These are phyloP conservation scores for Blomia tropicalis DNA, from an alignment of 2,888 invertebrate genomes.

Conservation along the genomic window DNA sequence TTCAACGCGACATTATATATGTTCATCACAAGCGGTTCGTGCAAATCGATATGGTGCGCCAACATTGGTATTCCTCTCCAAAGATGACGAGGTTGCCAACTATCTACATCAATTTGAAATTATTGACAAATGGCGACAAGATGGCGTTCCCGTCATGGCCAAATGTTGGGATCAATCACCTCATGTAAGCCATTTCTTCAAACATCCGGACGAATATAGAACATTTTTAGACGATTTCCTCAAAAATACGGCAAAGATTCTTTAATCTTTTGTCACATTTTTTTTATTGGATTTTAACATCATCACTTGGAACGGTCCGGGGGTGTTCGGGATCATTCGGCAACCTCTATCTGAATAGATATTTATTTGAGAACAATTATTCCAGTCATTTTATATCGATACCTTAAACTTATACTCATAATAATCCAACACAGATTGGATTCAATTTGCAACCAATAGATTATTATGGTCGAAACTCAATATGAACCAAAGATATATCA, in stretches of 20 bases:
- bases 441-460: too few relatives aligned
- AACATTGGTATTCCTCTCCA: constrained; percentile 51
- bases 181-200: constrained; percentile 53
- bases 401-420: too few relatives aligned
- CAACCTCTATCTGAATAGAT: too few relatives aligned
- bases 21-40: constrained; percentile 64
- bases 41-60: constrained; percentile 57
- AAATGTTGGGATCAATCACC: constrained; percentile 59
- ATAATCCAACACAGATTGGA: too few relatives aligned
- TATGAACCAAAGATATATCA: too few relatives aligned
- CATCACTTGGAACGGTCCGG: too few relatives aligned
- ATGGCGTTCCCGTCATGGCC: constrained; percentile 53
- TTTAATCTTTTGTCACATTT: not conserved
- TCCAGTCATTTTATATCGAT: too few relatives aligned
- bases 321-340: too few relatives aligned
- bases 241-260: constrained; percentile 15
- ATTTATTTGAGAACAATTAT: too few relatives aligned
- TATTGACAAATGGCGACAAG: constrained; percentile 55
- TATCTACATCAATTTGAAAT: constrained; percentile 53
- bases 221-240: constrained; percentile 47
- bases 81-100: constrained; percentile 60
- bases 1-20: constrained; percentile 63
- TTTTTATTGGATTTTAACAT: too few relatives aligned
- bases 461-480: too few relatives aligned
- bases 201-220: constrained; percentile 51